These are phyloP conservation scores for Xylocampa areola DNA, from an alignment of 2,888 invertebrate genomes.

Conservation along the genomic window DNA sequence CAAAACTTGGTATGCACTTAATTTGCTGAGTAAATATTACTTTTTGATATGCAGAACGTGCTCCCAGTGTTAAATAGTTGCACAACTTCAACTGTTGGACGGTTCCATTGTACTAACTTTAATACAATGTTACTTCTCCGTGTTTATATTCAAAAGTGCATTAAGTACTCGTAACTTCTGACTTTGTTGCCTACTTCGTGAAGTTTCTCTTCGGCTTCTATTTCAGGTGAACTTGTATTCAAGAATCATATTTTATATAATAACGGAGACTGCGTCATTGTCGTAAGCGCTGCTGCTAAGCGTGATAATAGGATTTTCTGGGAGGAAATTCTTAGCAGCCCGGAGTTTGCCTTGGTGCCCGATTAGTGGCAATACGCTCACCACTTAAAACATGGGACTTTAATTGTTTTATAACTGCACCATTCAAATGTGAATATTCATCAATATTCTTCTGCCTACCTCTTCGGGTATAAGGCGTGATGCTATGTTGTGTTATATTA, in stretches of 20 bases:
- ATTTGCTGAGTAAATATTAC: constrained; percentile 33
- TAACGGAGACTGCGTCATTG: too few relatives aligned
- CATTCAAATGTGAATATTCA: too few relatives aligned
- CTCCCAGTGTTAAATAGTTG: constrained; percentile 44
- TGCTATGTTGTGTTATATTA: neutral
- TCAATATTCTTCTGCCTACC: too few relatives aligned
- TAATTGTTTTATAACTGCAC: too few relatives aligned
- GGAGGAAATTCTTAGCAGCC: too few relatives aligned
- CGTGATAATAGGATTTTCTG: too few relatives aligned
- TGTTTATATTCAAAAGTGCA: constrained; percentile 75
- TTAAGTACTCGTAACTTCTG: constrained; percentile 70
- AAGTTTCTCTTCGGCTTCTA: constrained; percentile 51
- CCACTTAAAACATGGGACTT: too few relatives aligned
- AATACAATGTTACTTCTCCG: constrained; percentile 65
- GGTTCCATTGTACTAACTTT: constrained; percentile 63
- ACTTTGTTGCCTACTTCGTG: constrained; percentile 62
- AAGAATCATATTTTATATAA: constrained; percentile 34
- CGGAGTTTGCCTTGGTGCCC: too few relatives aligned
- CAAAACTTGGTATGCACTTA: constrained; percentile 19
- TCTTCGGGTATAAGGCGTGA: neutral
- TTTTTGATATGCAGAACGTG: constrained; percentile 49
- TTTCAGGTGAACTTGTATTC: constrained; percentile 46
- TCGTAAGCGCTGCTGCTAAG: too few relatives aligned
- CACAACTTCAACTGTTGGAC: constrained; percentile 48
- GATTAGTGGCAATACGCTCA: too few relatives aligned